phyloP scores from a whole-genome alignment of 2,888 invertebrate genomes.

The Helleia helle region DNA sequence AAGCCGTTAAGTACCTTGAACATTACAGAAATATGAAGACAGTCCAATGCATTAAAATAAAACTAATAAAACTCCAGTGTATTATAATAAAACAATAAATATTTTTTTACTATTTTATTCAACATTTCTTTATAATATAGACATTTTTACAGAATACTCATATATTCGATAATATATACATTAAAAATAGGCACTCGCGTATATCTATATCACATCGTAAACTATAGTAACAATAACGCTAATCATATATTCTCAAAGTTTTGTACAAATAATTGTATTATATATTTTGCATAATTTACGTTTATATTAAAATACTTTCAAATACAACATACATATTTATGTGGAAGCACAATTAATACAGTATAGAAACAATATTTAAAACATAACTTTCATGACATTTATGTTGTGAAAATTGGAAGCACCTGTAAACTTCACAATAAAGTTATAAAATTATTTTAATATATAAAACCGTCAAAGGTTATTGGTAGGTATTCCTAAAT shows the following conservation, averaged over 20 bases:
- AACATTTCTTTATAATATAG: slow-evolving; percentile 19
- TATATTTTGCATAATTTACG: slow-evolving; percentile 35
- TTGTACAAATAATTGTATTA: slow-evolving; percentile 29
- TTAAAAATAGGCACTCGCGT: slow-evolving; percentile 43
- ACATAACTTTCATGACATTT: too few species aligned
- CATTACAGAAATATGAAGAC: too few species aligned
- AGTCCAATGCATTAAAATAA: too few species aligned
- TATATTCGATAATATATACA: slow-evolving; percentile 38
- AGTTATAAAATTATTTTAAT: too few species aligned
- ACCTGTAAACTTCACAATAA: too few species aligned
- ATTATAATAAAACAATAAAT: not conserved
- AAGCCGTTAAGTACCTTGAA: too few species aligned
- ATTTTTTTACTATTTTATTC: slow-evolving; percentile 19
- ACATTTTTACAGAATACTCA: slow-evolving; percentile 7
- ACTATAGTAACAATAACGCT: slow-evolving; percentile 12
- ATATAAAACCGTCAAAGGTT: too few species aligned
- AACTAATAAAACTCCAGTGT: too few species aligned
- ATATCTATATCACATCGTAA: slow-evolving; percentile 63
- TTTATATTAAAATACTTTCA: slow-evolving; percentile 16
- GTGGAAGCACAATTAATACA: slow-evolving; percentile 1
- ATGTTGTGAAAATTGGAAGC: too few species aligned
- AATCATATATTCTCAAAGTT: slow-evolving; percentile 27
- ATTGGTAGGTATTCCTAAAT: too few species aligned
- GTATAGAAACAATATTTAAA: too few species aligned
- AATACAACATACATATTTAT: not conserved